Conservation (phyloP, 2,113 vertebrate genomes). For the Callipepla squamata region DNA sequence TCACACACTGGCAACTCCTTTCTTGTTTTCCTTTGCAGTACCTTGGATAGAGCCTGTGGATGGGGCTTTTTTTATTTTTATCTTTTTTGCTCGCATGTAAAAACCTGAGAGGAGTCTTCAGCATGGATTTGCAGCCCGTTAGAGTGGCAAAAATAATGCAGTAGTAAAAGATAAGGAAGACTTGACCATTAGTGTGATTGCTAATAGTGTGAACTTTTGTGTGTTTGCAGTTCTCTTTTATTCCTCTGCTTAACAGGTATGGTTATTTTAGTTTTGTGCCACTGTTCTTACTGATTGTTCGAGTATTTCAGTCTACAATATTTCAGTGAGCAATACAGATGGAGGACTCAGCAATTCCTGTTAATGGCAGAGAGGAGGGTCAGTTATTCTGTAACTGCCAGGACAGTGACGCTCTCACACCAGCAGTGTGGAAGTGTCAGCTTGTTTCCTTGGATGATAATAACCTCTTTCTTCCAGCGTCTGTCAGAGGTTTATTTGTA, state of each 20-base stretch:
- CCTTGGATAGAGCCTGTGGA: accelerated
- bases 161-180: not conserved
- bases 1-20: accelerated
- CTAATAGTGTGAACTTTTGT: not conserved
- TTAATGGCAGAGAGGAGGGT: not conserved
- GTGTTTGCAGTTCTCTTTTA: not conserved
- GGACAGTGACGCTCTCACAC: not conserved
- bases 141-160: not conserved
- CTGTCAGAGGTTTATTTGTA: not conserved
- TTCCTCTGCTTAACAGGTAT: not conserved
- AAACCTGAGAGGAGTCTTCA: not conserved
- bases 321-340: not conserved
- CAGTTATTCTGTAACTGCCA: not conserved
- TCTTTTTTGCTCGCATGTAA: not conserved
- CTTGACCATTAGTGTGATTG: no score
- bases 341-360: accelerated
- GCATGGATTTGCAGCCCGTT: not conserved
- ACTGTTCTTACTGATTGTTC: not conserved
- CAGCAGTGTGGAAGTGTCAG: not conserved
- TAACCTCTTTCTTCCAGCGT: not conserved
- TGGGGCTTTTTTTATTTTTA: not conserved
- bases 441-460: not conserved
- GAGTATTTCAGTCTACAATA: not conserved
- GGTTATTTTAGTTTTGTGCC: not conserved
- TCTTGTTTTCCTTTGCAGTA: not conserved